phyloP scores from a whole-genome alignment of 2,888 invertebrate genomes.

The Galerucella nymphaeae region DNA sequence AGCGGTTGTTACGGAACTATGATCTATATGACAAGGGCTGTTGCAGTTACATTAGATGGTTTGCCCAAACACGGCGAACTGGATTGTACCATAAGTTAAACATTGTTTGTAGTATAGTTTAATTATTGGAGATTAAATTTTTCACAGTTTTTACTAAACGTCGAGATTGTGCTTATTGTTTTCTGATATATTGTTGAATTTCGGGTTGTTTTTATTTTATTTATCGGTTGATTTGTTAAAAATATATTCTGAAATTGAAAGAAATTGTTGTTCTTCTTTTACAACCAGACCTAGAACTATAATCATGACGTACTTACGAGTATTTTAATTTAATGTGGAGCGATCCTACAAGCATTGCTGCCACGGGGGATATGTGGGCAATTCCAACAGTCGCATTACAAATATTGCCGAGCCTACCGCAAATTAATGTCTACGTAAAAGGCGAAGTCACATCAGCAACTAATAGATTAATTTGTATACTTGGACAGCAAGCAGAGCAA shows the following conservation, averaged over 20 bases:
- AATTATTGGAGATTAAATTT: no score
- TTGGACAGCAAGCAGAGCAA: no score
- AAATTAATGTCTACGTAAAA: no score
- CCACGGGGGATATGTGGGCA: no score
- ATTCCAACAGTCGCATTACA: no score
- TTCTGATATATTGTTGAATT: neutral
- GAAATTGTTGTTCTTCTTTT: neutral
- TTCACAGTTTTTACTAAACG: neutral
- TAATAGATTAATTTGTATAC: no score
- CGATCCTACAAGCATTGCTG: no score
- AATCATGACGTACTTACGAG: no score
- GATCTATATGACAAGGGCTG: slow-evolving; percentile 92
- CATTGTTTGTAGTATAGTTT: no score
- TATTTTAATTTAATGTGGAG: no score
- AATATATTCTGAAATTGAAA: neutral
- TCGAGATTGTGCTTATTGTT: neutral
- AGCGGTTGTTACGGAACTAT: slow-evolving; percentile 98
- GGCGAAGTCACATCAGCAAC: no score
- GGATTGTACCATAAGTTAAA: slow-evolving; percentile 81
- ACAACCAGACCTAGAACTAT: neutral
- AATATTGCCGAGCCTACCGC: no score
- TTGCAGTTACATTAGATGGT: slow-evolving; percentile 79
- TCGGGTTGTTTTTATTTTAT: neutral
- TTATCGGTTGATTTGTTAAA: neutral
- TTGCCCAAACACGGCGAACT: slow-evolving; percentile 82